Evolutionary conservation across 2,888 invertebrate genomes (phyloP).

Genomic region (Oscheius myriophilus): DNA sequence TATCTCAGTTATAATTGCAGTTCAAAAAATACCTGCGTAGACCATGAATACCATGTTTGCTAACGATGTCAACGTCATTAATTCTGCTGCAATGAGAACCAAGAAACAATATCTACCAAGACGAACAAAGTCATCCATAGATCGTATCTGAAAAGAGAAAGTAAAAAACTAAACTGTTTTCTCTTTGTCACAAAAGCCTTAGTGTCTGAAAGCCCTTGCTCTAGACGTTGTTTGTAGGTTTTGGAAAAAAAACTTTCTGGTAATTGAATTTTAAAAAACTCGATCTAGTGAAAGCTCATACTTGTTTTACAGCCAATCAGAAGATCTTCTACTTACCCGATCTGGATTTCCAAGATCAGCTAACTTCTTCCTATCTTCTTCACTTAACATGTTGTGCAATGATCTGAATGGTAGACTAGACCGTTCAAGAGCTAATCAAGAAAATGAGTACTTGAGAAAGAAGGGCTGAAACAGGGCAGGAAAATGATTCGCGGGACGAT

Average conservation of each 20-base stretch:
- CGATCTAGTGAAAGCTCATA: no score
- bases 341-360: conserved; percentile 18
- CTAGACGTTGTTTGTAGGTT: no score
- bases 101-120: conserved; percentile 32
- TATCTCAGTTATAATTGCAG: not conserved
- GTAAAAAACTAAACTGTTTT: no score
- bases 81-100: conserved; percentile 32
- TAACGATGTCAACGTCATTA: conserved; percentile 35
- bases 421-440: no score
- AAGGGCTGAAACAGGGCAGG: no score
- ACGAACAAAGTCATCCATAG: conserved; percentile 34
- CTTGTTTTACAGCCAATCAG: not conserved
- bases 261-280: no score
- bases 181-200: no score
- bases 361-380: conserved; percentile 6
- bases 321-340: conserved; percentile 2
- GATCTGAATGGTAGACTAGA: no score
- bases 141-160: conserved; percentile 7
- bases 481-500: no score
- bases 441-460: no score
- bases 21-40: conserved; percentile 39
- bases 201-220: no score
- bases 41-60: conserved; percentile 45
- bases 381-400: not conserved
- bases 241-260: no score